Percentiles rank a stretch among this genome's conserved stretches.
phyloP scores from a whole-genome alignment of 2,888 invertebrate species.

The Drosophila mulleri region DNA sequence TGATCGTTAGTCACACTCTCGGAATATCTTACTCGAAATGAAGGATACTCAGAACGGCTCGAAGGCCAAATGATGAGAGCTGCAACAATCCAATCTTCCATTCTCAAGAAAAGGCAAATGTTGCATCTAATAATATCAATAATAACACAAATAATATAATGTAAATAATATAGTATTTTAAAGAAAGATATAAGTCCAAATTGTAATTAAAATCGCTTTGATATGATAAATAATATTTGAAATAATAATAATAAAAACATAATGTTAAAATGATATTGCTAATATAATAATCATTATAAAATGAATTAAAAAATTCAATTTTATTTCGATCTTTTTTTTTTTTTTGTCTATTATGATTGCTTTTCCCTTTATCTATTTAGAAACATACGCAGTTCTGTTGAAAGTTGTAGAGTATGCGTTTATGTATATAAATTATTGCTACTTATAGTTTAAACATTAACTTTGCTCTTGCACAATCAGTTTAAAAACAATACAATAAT shows the following conservation, averaged over 20 bases:
- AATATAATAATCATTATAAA: neutral
- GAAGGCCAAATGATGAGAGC: too few relatives aligned
- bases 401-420: slow-evolving; percentile 25
- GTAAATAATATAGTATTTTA: too few relatives aligned
- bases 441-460: slow-evolving; percentile 74
- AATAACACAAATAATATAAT: too few relatives aligned
- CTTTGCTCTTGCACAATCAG: slow-evolving; percentile 56
- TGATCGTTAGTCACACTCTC: too few relatives aligned
- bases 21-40: too few relatives aligned
- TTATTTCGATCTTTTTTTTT: rapidly evolving
- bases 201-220: too few relatives aligned
- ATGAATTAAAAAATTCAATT: neutral
- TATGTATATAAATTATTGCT: slow-evolving; percentile 64
- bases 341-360: slow-evolving; percentile 12
- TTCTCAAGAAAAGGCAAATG: too few relatives aligned
- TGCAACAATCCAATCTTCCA: too few relatives aligned
- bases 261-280: neutral
- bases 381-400: slow-evolving; percentile 50
- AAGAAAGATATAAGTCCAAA: too few relatives aligned
- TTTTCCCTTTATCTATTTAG: slow-evolving; percentile 51
- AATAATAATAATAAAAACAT: neutral
- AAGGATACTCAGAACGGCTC: too few relatives aligned
- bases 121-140: too few relatives aligned
- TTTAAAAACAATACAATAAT: slow-evolving; percentile 52
- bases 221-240: too few relatives aligned